These are phyloP conservation scores for Puntigrus tetrazona DNA, from an alignment of 2,113 vertebrate species.

Conservation along the genomic window DNA sequence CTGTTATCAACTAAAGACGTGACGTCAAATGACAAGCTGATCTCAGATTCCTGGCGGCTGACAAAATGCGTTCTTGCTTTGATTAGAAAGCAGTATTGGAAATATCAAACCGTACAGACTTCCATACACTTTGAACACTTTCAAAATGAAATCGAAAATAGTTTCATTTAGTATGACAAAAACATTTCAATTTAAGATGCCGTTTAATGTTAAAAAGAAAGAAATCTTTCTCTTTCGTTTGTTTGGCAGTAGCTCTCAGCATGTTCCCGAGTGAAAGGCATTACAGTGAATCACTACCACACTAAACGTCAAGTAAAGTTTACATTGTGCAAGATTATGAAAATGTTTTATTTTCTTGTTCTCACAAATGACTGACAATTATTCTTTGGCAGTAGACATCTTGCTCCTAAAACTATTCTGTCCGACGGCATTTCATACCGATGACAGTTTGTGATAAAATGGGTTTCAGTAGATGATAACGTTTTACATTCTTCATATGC, in stretches of 20 bases:
- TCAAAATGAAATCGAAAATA: background rate
- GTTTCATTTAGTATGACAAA: background rate
- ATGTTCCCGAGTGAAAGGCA: slow-evolving; percentile 29
- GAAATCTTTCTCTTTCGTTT: background rate
- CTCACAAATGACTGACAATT: background rate
- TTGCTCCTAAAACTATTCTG: background rate
- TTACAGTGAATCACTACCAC: background rate
- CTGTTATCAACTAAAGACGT: too few relatives aligned
- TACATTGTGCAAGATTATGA: slow-evolving; percentile 4
- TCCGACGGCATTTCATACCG: background rate
- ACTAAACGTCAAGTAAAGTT: background rate
- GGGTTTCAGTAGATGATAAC: background rate
- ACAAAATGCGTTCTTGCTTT: background rate
- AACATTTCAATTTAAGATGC: background rate
- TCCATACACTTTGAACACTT: background rate
- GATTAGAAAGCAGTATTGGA: background rate
- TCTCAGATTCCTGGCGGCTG: background rate
- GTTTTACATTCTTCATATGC: background rate
- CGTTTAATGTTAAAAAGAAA: background rate
- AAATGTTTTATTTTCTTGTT: background rate
- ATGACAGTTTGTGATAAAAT: background rate
- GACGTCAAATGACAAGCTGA: background rate
- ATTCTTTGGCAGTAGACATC: slow-evolving; percentile 51
- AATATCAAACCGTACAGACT: background rate
- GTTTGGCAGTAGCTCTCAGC: slow-evolving; percentile 3